A percentile compares a stretch with the other conserved stretches of the same genome.
Conservation (phyloP, 1,140 invertebrate genomes). For the Lucilia sericata region DNA sequence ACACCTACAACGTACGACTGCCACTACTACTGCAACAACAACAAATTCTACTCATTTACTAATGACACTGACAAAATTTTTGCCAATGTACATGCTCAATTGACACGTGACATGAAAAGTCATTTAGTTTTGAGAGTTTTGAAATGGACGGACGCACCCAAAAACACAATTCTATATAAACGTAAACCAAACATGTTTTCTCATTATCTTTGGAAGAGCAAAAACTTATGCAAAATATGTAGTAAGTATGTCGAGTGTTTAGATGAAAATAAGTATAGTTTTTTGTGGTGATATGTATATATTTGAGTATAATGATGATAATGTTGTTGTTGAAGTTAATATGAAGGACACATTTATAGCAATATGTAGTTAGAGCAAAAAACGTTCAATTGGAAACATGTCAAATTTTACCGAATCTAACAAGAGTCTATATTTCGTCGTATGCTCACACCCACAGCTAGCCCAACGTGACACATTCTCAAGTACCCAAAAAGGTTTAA, state of each 20-base stretch:
- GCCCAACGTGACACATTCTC: background rate
- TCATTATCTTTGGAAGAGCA: constrained; percentile 1
- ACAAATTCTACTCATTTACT: background rate
- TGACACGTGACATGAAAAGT: constrained; percentile 42
- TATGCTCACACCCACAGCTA: background rate
- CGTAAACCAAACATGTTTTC: constrained; percentile 14
- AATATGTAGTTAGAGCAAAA: background rate
- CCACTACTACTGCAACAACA: background rate
- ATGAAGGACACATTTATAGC: constrained; percentile 12
- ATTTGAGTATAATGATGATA: background rate
- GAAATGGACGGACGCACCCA: background rate
- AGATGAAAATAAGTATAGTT: background rate
- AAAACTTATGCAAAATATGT: constrained; percentile 1
- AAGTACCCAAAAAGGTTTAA: constrained; percentile 24
- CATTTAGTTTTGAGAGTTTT: constrained; percentile 30
- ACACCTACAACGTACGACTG: constrained; percentile 22
- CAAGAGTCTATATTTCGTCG: background rate
- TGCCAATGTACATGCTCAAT: background rate
- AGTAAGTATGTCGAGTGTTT: background rate
- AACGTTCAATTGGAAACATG: constrained; percentile 36
- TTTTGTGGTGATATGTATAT: background rate
- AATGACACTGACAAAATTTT: background rate
- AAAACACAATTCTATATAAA: background rate
- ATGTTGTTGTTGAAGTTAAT: background rate
- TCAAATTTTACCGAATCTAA: constrained; percentile 5